Evolutionary conservation across 2,888 invertebrate species (phyloP).

Genomic region (Ectemnius lituratus): DNA sequence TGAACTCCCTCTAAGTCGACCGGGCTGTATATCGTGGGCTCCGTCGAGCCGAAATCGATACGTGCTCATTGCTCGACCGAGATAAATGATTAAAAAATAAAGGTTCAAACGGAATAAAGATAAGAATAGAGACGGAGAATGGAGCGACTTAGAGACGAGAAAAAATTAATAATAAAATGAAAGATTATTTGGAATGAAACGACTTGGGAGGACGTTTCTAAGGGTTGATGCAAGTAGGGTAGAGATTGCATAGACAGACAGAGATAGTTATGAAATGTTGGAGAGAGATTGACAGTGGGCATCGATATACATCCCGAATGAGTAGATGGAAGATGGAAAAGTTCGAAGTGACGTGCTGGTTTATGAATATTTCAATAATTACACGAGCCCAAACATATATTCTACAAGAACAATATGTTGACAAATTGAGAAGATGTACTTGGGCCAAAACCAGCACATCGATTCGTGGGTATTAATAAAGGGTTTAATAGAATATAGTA

Average conservation of each 20-base stretch:
- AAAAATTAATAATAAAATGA: conserved; percentile 55
- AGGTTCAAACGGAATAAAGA: conserved; percentile 25
- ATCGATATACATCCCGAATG: conserved; percentile 75
- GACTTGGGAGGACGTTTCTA: not conserved
- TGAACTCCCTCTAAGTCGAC: conserved; percentile 35
- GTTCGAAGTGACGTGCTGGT: conserved; percentile 26
- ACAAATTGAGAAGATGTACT: not conserved
- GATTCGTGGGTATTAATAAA: not conserved
- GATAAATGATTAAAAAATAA: conserved; percentile 61
- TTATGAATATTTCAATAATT: not conserved
- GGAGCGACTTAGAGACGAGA: conserved; percentile 32
- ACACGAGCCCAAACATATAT: not conserved
- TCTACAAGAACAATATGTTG: not conserved
- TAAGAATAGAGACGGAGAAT: conserved; percentile 16
- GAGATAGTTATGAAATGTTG: conserved; percentile 40
- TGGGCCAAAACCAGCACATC: not conserved
- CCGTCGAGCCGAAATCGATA: conserved; percentile 69
- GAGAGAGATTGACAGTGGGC: conserved; percentile 53
- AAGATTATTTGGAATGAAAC: conserved; percentile 20
- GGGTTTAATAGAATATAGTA: conserved; percentile 6
- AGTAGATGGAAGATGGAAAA: conserved; percentile 43
- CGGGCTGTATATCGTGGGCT: conserved; percentile 73
- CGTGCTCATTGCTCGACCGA: conserved; percentile 65
- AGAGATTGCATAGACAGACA: conserved; percentile 27
- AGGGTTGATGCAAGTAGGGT: conserved; percentile 18